Conservation (phyloP, 2,113 vertebrate genomes). For the Trachemys scripta region DNA sequence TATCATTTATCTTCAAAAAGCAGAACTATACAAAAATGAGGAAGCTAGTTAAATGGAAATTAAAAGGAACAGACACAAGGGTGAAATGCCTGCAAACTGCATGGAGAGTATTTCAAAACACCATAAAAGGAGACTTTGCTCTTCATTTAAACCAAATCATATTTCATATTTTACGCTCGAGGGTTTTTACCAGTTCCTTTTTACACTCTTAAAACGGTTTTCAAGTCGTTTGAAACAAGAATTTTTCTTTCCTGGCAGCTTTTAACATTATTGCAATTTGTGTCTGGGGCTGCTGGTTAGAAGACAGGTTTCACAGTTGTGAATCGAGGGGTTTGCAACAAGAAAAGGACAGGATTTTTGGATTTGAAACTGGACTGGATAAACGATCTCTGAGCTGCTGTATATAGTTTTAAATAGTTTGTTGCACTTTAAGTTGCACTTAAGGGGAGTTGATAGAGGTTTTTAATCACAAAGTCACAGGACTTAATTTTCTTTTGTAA, state of each 20-base stretch:
- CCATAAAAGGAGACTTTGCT: conserved; percentile 88
- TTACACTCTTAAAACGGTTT: conserved; percentile 97
- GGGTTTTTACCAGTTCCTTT: conserved; percentile 99
- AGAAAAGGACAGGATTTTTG: conserved; percentile 81
- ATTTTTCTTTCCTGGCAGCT: conserved; percentile 91
- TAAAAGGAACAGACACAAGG: too few species aligned
- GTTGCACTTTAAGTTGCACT: conserved; percentile 99
- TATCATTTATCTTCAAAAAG: too few species aligned
- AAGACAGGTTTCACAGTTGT: conserved; percentile 79
- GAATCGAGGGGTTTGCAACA: conserved; percentile 80
- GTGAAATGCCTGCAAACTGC: too few species aligned
- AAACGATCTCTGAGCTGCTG: conserved; percentile 86
- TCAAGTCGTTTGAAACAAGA: conserved; percentile 93
- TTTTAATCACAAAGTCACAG: conserved; percentile 95
- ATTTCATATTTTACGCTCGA: conserved; percentile 98
- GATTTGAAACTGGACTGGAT: conserved; percentile 86
- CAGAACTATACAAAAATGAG: too few species aligned
- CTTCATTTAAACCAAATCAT: conserved; percentile 99
- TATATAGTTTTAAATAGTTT: conserved; percentile 92
- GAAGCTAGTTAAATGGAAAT: too few species aligned
- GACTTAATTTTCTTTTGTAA: conserved; percentile 89
- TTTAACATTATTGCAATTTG: conserved; percentile 91
- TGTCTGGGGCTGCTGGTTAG: conserved; percentile 87
- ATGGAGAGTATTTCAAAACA: too few species aligned
- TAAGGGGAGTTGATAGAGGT: conserved; percentile 90